Conservation (phyloP, 30 jellyfish, hydroid and myxozoan species). For the Rhopilema esculentum region DNA sequence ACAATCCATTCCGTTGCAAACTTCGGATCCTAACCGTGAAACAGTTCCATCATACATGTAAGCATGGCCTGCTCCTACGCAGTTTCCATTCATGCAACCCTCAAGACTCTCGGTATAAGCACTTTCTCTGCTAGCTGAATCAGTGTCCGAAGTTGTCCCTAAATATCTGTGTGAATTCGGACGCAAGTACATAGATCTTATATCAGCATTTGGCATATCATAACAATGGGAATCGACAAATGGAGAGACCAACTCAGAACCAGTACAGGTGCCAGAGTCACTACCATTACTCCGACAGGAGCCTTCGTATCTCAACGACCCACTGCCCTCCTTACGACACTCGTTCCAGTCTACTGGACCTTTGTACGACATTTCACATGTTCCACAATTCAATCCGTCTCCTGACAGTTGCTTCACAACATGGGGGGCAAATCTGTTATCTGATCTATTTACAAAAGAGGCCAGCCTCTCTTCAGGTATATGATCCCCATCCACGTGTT, state of each 20-base stretch:
- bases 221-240: not conserved
- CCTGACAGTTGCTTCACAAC: not conserved
- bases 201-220: not conserved
- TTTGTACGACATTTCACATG: not conserved
- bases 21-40: not conserved
- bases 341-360: not conserved
- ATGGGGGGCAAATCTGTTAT: not conserved
- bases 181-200: not conserved
- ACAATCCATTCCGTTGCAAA: not conserved
- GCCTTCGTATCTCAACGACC: not conserved
- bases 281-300: slow-evolving; percentile 35
- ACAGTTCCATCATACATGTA: not conserved
- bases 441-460: not conserved
- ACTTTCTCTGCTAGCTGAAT: slow-evolving; percentile 37
- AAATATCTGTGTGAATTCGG: not conserved
- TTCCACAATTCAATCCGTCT: not conserved
- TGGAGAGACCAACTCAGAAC: slow-evolving; percentile 31
- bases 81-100: slow-evolving; percentile 2
- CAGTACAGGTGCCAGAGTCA: slow-evolving; percentile 68
- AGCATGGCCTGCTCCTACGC: not conserved
- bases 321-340: not conserved
- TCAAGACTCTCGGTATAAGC: slow-evolving; percentile 33
- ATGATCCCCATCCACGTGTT: not conserved
- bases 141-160: slow-evolving; percentile 5
- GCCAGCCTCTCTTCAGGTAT: not conserved